Evolutionary conservation across 2,113 vertebrate species (phyloP).

Genomic region (Hippocampus abdominalis): DNA sequence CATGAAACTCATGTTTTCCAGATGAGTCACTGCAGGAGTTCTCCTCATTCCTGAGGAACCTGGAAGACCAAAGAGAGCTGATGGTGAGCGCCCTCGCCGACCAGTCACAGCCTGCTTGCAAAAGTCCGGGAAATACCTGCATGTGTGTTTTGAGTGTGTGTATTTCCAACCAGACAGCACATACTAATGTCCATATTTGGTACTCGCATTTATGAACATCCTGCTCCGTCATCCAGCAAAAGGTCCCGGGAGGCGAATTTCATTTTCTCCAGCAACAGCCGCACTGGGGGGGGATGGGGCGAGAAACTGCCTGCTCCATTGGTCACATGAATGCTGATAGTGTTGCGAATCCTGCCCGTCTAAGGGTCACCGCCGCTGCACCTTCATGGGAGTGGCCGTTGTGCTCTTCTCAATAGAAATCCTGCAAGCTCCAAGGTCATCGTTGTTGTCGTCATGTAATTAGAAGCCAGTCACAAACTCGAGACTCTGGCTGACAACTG

Average conservation of each 20-base stretch:
- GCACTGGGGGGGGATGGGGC: not conserved
- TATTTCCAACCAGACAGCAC: conserved; percentile 16
- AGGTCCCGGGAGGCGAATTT: conserved; percentile 22
- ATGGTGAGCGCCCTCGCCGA: conserved; percentile 79
- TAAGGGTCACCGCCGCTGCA: conserved; percentile 41
- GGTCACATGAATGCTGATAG: conserved; percentile 3
- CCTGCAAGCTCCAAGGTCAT: conserved; percentile 2
- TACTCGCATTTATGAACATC: conserved; percentile 25
- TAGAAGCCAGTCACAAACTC: not conserved
- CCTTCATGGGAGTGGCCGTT: conserved; percentile 39
- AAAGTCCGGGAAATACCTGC: conserved; percentile 26
- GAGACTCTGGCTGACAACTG: not conserved
- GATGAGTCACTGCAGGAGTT: conserved; percentile 95
- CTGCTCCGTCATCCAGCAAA: conserved; percentile 23
- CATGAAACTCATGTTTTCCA: conserved; percentile 54
- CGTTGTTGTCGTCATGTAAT: not conserved
- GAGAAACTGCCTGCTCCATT: not conserved
- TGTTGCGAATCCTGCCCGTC: conserved; percentile 21
- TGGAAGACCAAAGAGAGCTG: conserved; percentile 96
- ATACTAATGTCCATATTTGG: conserved; percentile 39
- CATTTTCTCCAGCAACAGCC: conserved; percentile 19
- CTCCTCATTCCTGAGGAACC: conserved; percentile 87
- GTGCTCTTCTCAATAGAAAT: conserved; percentile 32
- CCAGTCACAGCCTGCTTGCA: conserved; percentile 42
- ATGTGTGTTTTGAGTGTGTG: conserved; percentile 2